Base-by-base conservation (phyloP, 1,140 invertebrate genomes). In the Hesperophylax magnus region DNA sequence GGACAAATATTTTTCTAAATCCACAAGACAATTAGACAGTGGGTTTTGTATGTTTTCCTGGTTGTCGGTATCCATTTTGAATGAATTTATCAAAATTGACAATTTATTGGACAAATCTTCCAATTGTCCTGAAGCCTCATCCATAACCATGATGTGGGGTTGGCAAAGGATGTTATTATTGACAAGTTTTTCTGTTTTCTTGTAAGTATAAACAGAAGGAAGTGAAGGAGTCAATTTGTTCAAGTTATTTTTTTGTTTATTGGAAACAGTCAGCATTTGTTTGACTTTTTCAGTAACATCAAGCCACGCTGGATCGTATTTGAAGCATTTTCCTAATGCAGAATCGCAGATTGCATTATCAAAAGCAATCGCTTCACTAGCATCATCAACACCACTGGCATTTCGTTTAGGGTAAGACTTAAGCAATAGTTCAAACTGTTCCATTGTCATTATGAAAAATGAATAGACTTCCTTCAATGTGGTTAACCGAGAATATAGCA, bases 371-470 rank as follows among this genome's bases (percentile, higher is more conserved):
- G 22, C n/a, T 60, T 79, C 74, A 20, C 52, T 78, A 24, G 54
- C 65, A 81, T 79, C 63, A 4, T 87, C 86, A 9, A 82, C 27
- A 85, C 84, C 74, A 22, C 79, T 84, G n/a, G 88, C 27, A 18
- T 79, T 84, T 61, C 91, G 87, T 80, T 86, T 86, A 17, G 93
- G 93, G 84, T 92, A 92, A 47, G 93, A 89, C 85, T 93, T 88
- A 5, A 94, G 72, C 14, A 93, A 88, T 0, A 94, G 81, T 78
- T 89, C 83, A 47, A 93, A 89, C 83, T 94, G 93, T 74, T 93
- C 91, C 14, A 93, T 87, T 39, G 91, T 85, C 76, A 91, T 89
- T 77, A 88, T 86, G 34, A 90, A 85, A 27, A 90, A 87, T 4
- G 90, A 88, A 60, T 92, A 86, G 22, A 92, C 86, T 71, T 91